Percentiles rank a stretch among this genome's conserved stretches.
Conservation (phyloP, 2,797 vertebrate species). For the Stomatorhinus walkeri region DNA sequence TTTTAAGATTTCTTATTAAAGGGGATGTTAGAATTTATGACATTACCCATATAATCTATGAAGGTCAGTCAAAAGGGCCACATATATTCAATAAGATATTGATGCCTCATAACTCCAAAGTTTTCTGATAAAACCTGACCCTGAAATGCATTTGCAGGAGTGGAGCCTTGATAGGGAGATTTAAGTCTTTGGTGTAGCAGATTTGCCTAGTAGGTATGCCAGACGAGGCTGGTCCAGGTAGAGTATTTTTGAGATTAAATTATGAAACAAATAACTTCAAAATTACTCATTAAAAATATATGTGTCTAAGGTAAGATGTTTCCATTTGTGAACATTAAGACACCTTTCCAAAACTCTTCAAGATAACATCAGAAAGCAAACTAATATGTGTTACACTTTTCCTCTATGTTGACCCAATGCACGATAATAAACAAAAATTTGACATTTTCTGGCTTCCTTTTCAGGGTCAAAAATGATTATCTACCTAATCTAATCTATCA, state of each 20-base stretch:
- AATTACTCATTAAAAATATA: neutral
- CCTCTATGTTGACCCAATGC: constrained; percentile 49
- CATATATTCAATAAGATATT: neutral
- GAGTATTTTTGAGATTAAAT: neutral
- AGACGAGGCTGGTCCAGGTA: neutral
- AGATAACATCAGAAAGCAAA: constrained; percentile 65
- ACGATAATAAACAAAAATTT: constrained; percentile 56
- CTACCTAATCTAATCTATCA: constrained; percentile 11
- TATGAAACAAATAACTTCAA: neutral
- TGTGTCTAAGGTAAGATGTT: neutral
- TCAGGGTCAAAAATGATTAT: neutral
- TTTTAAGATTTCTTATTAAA: neutral
- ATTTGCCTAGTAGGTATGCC: neutral
- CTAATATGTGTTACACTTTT: constrained; percentile 54
- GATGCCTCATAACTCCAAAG: neutral
- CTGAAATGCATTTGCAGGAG: neutral
- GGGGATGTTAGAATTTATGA: neutral
- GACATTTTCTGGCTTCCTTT: constrained; percentile 42
- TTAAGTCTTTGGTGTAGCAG: neutral
- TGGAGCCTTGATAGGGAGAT: neutral
- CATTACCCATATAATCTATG: neutral
- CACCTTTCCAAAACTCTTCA: constrained; percentile 57
- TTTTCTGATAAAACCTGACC: neutral
- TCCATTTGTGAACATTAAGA: constrained; percentile 12
- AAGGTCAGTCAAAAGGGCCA: neutral